A percentile compares a stretch with the other conserved stretches of the same genome.
Evolutionary conservation across 2,113 vertebrate genomes (phyloP).

Genomic region (Oenanthe oenanthe): DNA sequence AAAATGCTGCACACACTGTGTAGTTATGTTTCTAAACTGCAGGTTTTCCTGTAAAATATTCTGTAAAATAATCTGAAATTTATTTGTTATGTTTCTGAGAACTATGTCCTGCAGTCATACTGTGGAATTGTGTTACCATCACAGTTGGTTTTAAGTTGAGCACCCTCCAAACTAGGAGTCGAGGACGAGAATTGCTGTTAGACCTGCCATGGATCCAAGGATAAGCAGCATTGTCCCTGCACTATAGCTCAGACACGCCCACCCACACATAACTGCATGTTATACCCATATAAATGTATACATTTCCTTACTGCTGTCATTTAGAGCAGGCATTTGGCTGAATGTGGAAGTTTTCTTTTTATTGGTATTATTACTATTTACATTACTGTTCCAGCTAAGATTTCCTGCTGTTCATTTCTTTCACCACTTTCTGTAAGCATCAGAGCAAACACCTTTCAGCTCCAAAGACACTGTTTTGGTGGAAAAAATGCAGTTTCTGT

Average conservation of each 20-base stretch:
- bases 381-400: neutral
- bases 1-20: neutral
- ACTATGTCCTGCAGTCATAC: neutral
- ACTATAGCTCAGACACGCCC: neutral
- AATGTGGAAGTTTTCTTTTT: neutral
- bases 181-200: neutral
- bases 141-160: neutral
- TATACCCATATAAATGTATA: neutral
- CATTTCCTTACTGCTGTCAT: neutral
- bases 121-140: neutral
- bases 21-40: neutral
- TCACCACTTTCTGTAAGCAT: neutral
- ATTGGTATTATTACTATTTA: neutral
- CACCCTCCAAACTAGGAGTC: rapidly evolving
- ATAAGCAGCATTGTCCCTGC: neutral
- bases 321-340: neutral
- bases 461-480: rapidly evolving
- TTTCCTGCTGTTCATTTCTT: neutral
- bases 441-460: neutral
- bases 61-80: neutral
- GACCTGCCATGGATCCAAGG: neutral
- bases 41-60: neutral
- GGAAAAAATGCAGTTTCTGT: neutral
- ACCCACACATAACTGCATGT: neutral
- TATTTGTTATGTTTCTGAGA: neutral